A percentile compares a stretch with the other conserved stretches of the same genome.
Evolutionary conservation across 2,113 vertebrate genomes (phyloP).

Genomic region (rat (Rattus norvegicus)): GRCr8 NC_086038.1:43881001-43881500

Average conservation of each 20-base stretch:
- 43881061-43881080: neutral
- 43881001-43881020: neutral
- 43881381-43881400: constrained; percentile 1
- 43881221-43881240: constrained; percentile 11
- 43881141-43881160: constrained; percentile 28
- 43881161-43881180: neutral
- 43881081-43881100: neutral
- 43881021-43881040: neutral
- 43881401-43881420: neutral
- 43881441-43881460: neutral
- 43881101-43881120: neutral
- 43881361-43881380: neutral
- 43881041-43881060: neutral
- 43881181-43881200: constrained; percentile 5
- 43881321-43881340: neutral
- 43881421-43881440: neutral
- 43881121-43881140: neutral
- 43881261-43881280: neutral
- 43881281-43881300: neutral
- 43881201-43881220: neutral
- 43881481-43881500: constrained; percentile 36
- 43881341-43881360: neutral
- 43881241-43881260: neutral
- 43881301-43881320: neutral
- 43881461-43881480: neutral